These are phyloP conservation scores for Penaeus monodon DNA, from an alignment of 2,888 invertebrate genomes.

Conservation along the genomic window DNA sequence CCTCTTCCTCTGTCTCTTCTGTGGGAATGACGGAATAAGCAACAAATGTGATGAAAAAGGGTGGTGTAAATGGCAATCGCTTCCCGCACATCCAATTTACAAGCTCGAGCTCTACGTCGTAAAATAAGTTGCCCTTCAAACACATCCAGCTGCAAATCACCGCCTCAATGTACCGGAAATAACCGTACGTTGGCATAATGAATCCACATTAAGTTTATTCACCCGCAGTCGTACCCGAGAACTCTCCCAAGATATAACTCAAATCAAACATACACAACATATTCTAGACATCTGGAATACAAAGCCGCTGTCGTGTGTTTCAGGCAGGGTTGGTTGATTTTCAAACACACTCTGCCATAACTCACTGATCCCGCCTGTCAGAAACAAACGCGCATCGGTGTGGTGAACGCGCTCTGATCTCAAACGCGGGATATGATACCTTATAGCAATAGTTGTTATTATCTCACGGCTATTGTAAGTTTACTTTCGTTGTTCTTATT, in stretches of 20 bases:
- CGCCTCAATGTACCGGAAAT: constrained; percentile 40
- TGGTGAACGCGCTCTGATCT: constrained; percentile 47
- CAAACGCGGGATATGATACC: constrained; percentile 41
- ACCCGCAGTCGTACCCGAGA: constrained; percentile 26
- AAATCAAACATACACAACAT: constrained; percentile 19
- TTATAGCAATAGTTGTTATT: constrained; percentile 30
- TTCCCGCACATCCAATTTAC: background rate
- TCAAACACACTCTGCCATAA: constrained; percentile 50
- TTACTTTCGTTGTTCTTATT: constrained; percentile 4
- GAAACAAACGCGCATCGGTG: constrained; percentile 52
- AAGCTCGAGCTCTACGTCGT: background rate
- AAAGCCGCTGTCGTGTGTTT: constrained; percentile 40
- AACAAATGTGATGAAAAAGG: too few relatives aligned
- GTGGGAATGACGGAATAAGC: too few relatives aligned
- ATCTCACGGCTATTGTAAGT: background rate
- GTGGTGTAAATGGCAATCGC: too few relatives aligned
- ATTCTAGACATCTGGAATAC: constrained; percentile 18
- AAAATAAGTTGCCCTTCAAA: constrained; percentile 21
- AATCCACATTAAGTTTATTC: constrained; percentile 33
- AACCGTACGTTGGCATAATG: constrained; percentile 39
- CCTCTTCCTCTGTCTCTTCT: background rate
- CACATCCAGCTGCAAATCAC: constrained; percentile 39
- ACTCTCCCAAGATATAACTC: constrained; percentile 6
- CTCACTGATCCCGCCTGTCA: constrained; percentile 55
- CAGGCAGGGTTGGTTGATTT: constrained; percentile 36